Evolutionary conservation across 2,113 vertebrate species (phyloP).

Genomic region (Eira barbara): DNA sequence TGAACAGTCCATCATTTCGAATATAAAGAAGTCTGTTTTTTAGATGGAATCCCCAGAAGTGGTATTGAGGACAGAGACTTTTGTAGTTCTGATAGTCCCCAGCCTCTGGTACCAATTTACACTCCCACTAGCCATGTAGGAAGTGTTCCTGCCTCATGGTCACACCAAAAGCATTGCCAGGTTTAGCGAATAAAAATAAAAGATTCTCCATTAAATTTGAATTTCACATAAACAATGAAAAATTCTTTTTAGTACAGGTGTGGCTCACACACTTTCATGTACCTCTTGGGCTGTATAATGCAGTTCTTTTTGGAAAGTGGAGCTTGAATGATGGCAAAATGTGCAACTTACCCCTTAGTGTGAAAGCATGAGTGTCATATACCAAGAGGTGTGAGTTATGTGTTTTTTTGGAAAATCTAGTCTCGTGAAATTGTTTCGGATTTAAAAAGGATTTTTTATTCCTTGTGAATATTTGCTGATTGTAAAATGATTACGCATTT

Average conservation of each 20-base stretch:
- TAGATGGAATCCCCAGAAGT: neutral
- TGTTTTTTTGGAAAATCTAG: neutral
- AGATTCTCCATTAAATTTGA: constrained; percentile 7
- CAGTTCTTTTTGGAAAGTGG: constrained; percentile 21
- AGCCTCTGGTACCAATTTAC: neutral
- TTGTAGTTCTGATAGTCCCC: neutral
- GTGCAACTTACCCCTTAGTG: neutral
- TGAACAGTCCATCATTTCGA: neutral
- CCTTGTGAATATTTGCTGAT: neutral
- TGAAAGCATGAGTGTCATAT: constrained; percentile 16
- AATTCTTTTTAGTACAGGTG: neutral
- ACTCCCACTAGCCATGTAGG: too few relatives aligned
- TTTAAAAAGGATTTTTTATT: neutral
- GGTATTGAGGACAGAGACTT: neutral
- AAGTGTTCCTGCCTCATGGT: neutral
- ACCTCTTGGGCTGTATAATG: neutral
- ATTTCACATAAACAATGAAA: neutral
- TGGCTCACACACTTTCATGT: neutral
- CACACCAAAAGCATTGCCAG: neutral
- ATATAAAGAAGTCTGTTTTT: neutral
- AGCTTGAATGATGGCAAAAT: constrained; percentile 4
- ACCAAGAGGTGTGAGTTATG: neutral
- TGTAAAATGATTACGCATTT: neutral
- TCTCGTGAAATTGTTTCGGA: neutral
- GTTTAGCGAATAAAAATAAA: neutral